These are phyloP conservation scores for Orgyia antiqua DNA, from an alignment of 2,888 invertebrate species.

Conservation along the genomic window DNA sequence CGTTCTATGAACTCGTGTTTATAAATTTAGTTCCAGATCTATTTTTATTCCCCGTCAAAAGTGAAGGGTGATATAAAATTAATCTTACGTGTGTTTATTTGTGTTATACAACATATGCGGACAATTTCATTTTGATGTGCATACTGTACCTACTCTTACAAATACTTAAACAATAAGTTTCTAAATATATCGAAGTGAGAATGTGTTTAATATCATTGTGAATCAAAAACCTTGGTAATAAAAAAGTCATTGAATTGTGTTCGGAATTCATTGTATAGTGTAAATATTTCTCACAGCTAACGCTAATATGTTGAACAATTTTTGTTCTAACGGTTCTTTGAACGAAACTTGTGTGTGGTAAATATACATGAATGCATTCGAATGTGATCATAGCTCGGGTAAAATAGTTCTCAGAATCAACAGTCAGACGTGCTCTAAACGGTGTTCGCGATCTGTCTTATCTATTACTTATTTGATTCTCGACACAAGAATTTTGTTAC, in stretches of 20 bases:
- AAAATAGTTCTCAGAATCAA: slow-evolving; percentile 20
- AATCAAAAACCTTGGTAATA: slow-evolving; percentile 13
- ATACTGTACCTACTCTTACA: background rate
- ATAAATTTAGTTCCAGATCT: slow-evolving; percentile 17
- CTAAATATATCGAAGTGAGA: slow-evolving; percentile 1
- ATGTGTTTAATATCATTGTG: slow-evolving; percentile 6
- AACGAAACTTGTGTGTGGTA: slow-evolving; percentile 33
- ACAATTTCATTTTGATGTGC: slow-evolving; percentile 4
- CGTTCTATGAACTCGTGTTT: slow-evolving; percentile 25
- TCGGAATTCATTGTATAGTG: slow-evolving; percentile 25
- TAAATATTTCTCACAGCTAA: slow-evolving; percentile 28
- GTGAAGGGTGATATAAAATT: slow-evolving; percentile 24
- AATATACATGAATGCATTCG: slow-evolving; percentile 23
- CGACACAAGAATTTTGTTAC: slow-evolving; percentile 33
- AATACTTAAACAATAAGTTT: background rate
- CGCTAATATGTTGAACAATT: slow-evolving; percentile 35
- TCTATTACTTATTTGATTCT: slow-evolving; percentile 20
- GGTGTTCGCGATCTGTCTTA: slow-evolving; percentile 19
- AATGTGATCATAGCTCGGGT: slow-evolving; percentile 23
- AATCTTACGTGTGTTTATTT: slow-evolving; percentile 13
- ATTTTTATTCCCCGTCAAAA: slow-evolving; percentile 24
- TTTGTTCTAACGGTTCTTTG: slow-evolving; percentile 41
- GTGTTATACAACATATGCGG: slow-evolving; percentile 11
- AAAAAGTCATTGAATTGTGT: slow-evolving; percentile 20
- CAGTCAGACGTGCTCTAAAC: slow-evolving; percentile 9